Base-by-base conservation (phyloP, 2,888 invertebrate genomes). In the Watsonalla cultraria region DNA sequence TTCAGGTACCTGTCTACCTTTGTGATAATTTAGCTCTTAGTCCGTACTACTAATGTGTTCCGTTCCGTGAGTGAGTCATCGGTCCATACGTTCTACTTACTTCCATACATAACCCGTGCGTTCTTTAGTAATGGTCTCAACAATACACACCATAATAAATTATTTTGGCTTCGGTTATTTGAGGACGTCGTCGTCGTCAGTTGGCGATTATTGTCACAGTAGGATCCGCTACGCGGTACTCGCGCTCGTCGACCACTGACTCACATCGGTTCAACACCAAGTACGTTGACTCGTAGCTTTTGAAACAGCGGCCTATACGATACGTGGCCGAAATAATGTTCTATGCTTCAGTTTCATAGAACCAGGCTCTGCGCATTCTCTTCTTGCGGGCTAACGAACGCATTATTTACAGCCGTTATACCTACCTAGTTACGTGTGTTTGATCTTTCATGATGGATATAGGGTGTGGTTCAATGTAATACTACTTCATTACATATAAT, bases 271-370 rank as follows among this genome's bases (percentile, higher is more conserved):
- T 68, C 63, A 70, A 68, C 53, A 68, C 67, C 62, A 71, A 74
- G 80, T 77, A 68, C 81, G 72, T 78, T 81, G 81, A 80, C 80
- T 74, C 73, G 67, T 59, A 61, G 62, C 55, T 68, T 72, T 64
- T 64, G 56, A 66, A 66, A 65, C 62, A 66, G 57, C 45, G 53
- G 53, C 49, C 55, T 51, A 6, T 0, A 33, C 14, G 35, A 47
- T 39, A 65, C 64, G 62, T 70, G 64, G 57, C 56, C 58, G 55
- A 70, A 71, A 74, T 67, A 64, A 61, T 63, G 51, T 57, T 59
- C 57, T 57, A 53, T 58, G 54, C 46, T 59, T 59, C 55, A 52
- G 52, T 53, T 50, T 51, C 51, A 50, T 42, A 47, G 14, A 58
- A 56, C 55, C 54, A 42, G 51, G 37, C 57, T 56, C 52, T 53